Evolutionary conservation across 2,888 invertebrate genomes (phyloP).

Genomic region (Heteromyza rotundicornis): DNA sequence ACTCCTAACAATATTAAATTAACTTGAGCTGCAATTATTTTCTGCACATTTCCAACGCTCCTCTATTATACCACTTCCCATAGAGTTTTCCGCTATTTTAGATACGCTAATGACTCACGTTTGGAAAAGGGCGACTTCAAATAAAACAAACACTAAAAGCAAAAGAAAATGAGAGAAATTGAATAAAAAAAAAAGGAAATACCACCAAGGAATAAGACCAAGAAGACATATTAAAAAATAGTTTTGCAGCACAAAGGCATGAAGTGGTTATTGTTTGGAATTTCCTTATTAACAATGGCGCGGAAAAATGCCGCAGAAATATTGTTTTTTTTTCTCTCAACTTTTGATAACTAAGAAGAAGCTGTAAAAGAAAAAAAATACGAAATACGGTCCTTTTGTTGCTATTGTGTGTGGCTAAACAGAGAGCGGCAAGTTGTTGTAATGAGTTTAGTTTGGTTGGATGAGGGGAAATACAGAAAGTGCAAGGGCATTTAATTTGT

Average conservation of each 20-base stretch:
- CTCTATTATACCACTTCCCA: slow-evolving; percentile 1
- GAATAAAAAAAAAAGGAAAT: too few species aligned
- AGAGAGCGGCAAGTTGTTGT: too few species aligned
- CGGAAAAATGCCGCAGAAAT: not conserved
- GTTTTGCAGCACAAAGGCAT: not conserved
- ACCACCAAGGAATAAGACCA: not conserved
- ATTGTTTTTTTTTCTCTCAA: too few species aligned
- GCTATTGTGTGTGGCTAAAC: too few species aligned
- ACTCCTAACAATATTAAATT: slow-evolving; percentile 1
- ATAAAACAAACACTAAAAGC: not conserved
- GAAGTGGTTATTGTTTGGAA: slow-evolving; percentile 17
- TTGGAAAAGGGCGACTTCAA: not conserved
- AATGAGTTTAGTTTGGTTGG: too few species aligned
- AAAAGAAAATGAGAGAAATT: not conserved
- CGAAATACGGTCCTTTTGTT: too few species aligned
- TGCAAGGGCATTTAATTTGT: too few species aligned
- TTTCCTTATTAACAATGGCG: slow-evolving; percentile 6
- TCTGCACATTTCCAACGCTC: not conserved
- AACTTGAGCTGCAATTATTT: slow-evolving; percentile 12
- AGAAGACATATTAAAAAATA: not conserved
- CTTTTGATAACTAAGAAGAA: too few species aligned
- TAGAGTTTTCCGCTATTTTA: slow-evolving; percentile 15
- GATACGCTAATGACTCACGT: slow-evolving; percentile 17
- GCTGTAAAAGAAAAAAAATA: too few species aligned
- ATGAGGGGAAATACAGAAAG: too few species aligned